Percentiles rank a stretch among this genome's conserved stretches.
These are phyloP conservation scores for Ypsolopha scabrella DNA, from an alignment of 2,888 invertebrate genomes.

Conservation along the genomic window DNA sequence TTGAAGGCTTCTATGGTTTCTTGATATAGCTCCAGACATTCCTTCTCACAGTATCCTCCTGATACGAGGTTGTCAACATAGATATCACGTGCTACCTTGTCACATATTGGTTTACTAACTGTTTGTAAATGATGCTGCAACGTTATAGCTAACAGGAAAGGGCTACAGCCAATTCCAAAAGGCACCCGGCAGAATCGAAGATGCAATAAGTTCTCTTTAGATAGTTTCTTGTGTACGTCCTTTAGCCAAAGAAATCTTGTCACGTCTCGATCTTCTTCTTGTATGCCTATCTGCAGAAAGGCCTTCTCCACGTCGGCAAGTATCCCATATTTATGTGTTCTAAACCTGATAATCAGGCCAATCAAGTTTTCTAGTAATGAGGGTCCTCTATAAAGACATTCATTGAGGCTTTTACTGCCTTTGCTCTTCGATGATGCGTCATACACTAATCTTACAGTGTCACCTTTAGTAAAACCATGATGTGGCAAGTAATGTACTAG, in stretches of 20 bases:
- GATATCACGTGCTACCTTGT: too few species aligned
- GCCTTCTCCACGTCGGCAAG: slow-evolving; percentile 4
- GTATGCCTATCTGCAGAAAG: slow-evolving; percentile 2
- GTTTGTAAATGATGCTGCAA: neutral
- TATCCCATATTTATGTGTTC: neutral
- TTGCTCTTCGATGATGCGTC: slow-evolving; percentile 5
- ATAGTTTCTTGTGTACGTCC: neutral
- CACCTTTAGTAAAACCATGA: slow-evolving; percentile 6
- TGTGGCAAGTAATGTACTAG: slow-evolving; percentile 13
- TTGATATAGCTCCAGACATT: too few species aligned
- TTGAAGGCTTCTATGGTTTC: too few species aligned
- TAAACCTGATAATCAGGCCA: slow-evolving; percentile 1
- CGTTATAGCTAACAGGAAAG: slow-evolving; percentile 2
- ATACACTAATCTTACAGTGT: neutral
- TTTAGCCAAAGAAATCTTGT: slow-evolving; percentile 4
- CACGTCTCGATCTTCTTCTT: slow-evolving; percentile 3
- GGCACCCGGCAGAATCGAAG: slow-evolving; percentile 4
- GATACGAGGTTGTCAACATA: too few species aligned
- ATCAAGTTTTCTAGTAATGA: slow-evolving; percentile 1
- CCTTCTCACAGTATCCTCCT: too few species aligned
- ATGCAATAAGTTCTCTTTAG: neutral
- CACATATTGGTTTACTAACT: too few species aligned
- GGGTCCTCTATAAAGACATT: slow-evolving; percentile 3
- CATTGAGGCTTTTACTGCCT: slow-evolving; percentile 2
- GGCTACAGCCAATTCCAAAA: slow-evolving; percentile 1